These are phyloP conservation scores for Bacillus rossius DNA, from an alignment of 1,140 invertebrate species.

Conservation along the genomic window DNA sequence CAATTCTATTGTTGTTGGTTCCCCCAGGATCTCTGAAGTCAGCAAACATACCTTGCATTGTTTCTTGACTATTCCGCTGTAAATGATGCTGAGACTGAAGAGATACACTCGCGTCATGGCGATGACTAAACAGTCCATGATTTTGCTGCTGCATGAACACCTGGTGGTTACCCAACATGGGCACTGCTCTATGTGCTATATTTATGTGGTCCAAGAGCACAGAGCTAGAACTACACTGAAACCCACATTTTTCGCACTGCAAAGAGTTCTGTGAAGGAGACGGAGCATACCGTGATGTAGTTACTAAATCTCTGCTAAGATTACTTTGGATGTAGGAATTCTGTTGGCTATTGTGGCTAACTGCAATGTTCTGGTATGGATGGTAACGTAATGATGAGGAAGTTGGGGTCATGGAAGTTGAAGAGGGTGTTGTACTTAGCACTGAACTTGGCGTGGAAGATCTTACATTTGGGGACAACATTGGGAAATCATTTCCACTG, in stretches of 20 bases:
- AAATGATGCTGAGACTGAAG: not conserved
- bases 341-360: not conserved
- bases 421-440: conserved; percentile 2
- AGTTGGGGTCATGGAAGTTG: not conserved
- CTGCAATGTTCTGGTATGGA: conserved; percentile 17
- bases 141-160: not conserved
- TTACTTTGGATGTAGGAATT: conserved; percentile 1
- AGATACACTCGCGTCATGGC: conserved; percentile 10
- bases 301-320: not conserved
- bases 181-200: conserved; percentile 57
- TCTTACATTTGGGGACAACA: not conserved
- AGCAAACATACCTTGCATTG: not conserved
- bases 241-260: conserved; percentile 76
- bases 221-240: conserved; percentile 62
- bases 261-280: conserved; percentile 56
- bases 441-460: conserved; percentile 1
- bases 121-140: conserved; percentile 12
- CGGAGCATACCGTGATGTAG: conserved; percentile 30
- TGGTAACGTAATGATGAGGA: conserved; percentile 49
- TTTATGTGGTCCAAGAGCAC: conserved; percentile 65
- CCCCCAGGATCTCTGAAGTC: conserved; percentile 36
- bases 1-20: not conserved
- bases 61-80: not conserved
- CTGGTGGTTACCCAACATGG: conserved; percentile 38
- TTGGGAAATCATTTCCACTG: not conserved